phyloP scores from a whole-genome alignment of 2,888 invertebrate species.

The Drosophila setosimentum region DNA sequence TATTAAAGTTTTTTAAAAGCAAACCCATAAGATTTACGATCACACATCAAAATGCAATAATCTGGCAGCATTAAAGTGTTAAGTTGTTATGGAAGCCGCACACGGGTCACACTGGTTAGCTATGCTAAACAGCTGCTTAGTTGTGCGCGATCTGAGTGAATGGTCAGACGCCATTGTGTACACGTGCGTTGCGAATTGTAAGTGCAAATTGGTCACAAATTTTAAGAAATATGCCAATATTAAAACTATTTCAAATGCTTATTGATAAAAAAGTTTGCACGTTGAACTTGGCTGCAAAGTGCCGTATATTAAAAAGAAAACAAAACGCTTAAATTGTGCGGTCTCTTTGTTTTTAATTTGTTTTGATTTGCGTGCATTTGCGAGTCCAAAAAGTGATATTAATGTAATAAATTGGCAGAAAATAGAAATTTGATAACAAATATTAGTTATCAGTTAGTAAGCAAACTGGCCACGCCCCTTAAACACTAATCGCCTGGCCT shows the following conservation, averaged over 20 bases:
- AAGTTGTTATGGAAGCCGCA: not conserved
- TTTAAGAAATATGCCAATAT: slow-evolving; percentile 6
- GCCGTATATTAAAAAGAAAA: not conserved
- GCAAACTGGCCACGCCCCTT: slow-evolving; percentile 39
- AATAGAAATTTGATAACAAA: slow-evolving; percentile 1
- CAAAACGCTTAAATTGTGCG: not conserved
- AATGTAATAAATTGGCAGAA: slow-evolving; percentile 1
- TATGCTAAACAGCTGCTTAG: slow-evolving; percentile 38
- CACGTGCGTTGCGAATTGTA: slow-evolving; percentile 60
- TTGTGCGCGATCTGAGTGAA: slow-evolving; percentile 37
- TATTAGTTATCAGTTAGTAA: slow-evolving; percentile 1
- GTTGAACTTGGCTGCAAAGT: not conserved
- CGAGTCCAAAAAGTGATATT: slow-evolving; percentile 17
- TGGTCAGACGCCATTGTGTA: slow-evolving; percentile 59
- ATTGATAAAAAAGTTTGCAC: not conserved
- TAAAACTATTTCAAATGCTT: not conserved
- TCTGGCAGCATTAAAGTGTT: slow-evolving; percentile 25
- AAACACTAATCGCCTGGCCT: not conserved
- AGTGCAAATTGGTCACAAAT: slow-evolving; percentile 39
- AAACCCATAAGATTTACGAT: not conserved
- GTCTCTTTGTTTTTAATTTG: slow-evolving; percentile 12
- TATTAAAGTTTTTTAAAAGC: not conserved
- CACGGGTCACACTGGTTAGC: slow-evolving; percentile 30
- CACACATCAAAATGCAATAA: not conserved
- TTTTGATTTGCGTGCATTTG: slow-evolving; percentile 28